Evolutionary conservation across 2,888 invertebrate genomes (phyloP).

Genomic region (Diarsia rubi): DNA sequence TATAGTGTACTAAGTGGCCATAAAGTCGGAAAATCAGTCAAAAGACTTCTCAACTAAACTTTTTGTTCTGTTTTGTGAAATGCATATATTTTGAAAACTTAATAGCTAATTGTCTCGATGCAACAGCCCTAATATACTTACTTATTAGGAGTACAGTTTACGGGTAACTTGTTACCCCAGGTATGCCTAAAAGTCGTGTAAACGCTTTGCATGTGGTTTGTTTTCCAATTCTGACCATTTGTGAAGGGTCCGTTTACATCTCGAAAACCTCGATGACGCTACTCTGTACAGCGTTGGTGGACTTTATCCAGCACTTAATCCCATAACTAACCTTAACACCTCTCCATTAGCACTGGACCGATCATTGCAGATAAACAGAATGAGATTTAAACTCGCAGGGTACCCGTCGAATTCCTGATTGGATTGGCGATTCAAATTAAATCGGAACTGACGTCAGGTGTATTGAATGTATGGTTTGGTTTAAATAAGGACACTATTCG

Average conservation of each 20-base stretch:
- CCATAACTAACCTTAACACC: background rate
- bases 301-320: background rate
- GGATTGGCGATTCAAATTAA: constrained; percentile 1
- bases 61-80: too few relatives aligned
- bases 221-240: background rate
- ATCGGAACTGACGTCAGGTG: background rate
- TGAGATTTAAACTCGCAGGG: constrained; percentile 25
- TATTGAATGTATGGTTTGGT: constrained; percentile 9
- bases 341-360: constrained; percentile 9
- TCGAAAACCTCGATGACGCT: too few relatives aligned
- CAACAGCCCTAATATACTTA: background rate
- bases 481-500: too few relatives aligned
- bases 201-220: background rate
- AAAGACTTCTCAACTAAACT: background rate
- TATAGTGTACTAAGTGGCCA: too few relatives aligned
- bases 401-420: constrained; percentile 7
- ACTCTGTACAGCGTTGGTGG: too few relatives aligned
- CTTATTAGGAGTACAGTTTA: too few relatives aligned
- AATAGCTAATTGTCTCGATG: background rate
- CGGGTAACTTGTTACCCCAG: background rate
- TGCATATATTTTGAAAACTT: too few relatives aligned
- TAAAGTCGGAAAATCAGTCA: too few relatives aligned
- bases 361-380: constrained; percentile 20
- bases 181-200: background rate
- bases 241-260: too few relatives aligned